Base-by-base conservation (phyloP, 2,113 vertebrate species). In the Mustelus asterias region DNA sequence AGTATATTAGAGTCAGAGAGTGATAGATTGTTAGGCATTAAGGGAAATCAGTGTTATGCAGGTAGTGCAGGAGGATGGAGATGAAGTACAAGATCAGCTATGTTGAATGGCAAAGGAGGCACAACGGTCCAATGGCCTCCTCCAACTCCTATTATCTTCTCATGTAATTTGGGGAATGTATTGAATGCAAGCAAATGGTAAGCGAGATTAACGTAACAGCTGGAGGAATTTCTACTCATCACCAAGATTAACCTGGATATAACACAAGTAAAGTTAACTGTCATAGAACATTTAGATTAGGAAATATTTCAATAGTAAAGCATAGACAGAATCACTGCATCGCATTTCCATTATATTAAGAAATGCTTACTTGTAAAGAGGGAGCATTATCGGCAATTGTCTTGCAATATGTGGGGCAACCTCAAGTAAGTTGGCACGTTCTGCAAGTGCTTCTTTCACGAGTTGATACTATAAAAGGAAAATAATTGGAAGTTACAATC, bases 301-400 rank as follows among this genome's bases (percentile, higher is more conserved):
- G 88, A 14, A 83, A 33, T 29, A 85, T 95, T 88, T 95, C 88
- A 85, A 63, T 24, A 14, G 37, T 41, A 24, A 96, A 70, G n/a
- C 48, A 96, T 44, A 37, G 14, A 86, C 37, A 88, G 37, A 96
- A 41, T 18, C 18, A 48, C 18, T 6, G 60, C 18, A 22, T 86
- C 18, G 41, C 37, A 95, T 54, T 95, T 63, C 89, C 26, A 67
- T 14, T 65, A 86, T 37, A 96, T 88, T 63, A 96, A 96, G 96
- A 78, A 96, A 96, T 96, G 80, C 98, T 97, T 98, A 99, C 99
- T 98, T 99, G 98, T 99, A 99, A 97, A 99, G 97, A 96, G 99
- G 99, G 4, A 99, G 98, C 99, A 99, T 99, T 96, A 99, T 99
- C 96, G 99, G 99, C 96, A 99, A 96, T 0, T 99, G 98, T 1